Evolutionary conservation across 2,113 vertebrate species (phyloP), one percentile per base, ranked within the genome.

Genomic region (Ctenodactylus gundi): DNA sequence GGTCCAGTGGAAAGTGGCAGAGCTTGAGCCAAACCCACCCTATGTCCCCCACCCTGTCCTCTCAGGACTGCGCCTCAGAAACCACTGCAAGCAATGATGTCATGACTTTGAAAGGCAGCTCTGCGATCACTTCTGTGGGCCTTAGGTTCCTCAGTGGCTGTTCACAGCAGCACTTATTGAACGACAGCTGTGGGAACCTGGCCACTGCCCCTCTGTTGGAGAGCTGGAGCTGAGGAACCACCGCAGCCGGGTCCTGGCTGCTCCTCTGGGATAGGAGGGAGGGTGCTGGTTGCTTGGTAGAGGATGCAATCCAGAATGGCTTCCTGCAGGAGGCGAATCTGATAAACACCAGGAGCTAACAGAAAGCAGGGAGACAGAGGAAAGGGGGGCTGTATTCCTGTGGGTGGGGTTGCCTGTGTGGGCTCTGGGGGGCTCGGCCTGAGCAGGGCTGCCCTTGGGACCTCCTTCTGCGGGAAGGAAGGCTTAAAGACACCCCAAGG

Each of bases 401-500:
- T 6, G 70, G 60, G 46, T 3, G 9, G 31, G 53, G 55, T 13
- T 36, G 72, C 67, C 10, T 17, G 70, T 14, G n/a, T 86, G 75
- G 41, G 2, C 68, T 68, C 62, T 44, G 68, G 58, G n/a, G 53
- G 57, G 17, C 88, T 27, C 23, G 57, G 8, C 23, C 68, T 0
- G 49, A 44, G 60, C 14, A 0, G n/a, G 60, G 65, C 41, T 51
- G n/a, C 15, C 36, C 75, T 13, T 75, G 62, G 77, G 57, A n/a
- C 7, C n/a, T 64, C 76, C 60, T 51, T 7, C 27, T 18, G 23
- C 1, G 0, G 57, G 58, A 46, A 60, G 0, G 7, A 36, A 41
- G 44, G 53, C 34, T 36, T 83, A 29, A 58, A 55, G 87, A 58
- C 65, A 9, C 2, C 9, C 4, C n/a, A 20, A 53, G 29, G 68